These are phyloP conservation scores for Hippocampus mohnikei DNA, from an alignment of 2,113 vertebrate species.

Conservation along the genomic window DNA sequence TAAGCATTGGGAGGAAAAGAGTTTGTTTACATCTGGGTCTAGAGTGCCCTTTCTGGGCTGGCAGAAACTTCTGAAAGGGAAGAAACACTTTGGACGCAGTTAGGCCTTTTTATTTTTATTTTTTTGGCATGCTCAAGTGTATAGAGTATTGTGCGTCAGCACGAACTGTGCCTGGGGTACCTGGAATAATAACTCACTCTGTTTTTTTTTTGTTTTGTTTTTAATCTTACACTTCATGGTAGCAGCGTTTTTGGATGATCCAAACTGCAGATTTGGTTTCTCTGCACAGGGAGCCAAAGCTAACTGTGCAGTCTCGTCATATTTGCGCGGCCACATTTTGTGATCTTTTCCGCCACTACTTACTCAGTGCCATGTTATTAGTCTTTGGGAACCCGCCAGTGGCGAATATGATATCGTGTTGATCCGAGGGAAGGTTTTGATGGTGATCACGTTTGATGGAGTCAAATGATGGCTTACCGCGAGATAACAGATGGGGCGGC, in stretches of 20 bases:
- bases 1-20: conserved; percentile 31
- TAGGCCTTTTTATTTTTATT: conserved; percentile 51
- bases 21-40: conserved; percentile 44
- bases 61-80: conserved; percentile 10
- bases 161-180: conserved; percentile 61
- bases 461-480: conserved; percentile 38
- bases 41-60: conserved; percentile 22
- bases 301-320: conserved; percentile 40
- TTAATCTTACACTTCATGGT: conserved; percentile 57
- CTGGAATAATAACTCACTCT: conserved; percentile 31
- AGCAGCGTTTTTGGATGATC: conserved; percentile 53
- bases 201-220: conserved; percentile 32
- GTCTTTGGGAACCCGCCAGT: conserved; percentile 38
- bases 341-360: conserved; percentile 43
- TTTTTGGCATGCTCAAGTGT: conserved; percentile 67
- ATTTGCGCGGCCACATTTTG: conserved; percentile 39
- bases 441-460: conserved; percentile 23
- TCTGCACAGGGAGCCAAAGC: conserved; percentile 43
- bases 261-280: conserved; percentile 43
- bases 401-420: conserved; percentile 31
- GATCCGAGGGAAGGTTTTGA: conserved; percentile 11
- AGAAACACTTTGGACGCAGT: conserved; percentile 31
- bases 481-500: conserved; percentile 17
- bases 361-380: conserved; percentile 63
- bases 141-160: conserved; percentile 53